phyloP scores from a whole-genome alignment of 2,113 vertebrate genomes.

The Zapus hudsonius region DNA sequence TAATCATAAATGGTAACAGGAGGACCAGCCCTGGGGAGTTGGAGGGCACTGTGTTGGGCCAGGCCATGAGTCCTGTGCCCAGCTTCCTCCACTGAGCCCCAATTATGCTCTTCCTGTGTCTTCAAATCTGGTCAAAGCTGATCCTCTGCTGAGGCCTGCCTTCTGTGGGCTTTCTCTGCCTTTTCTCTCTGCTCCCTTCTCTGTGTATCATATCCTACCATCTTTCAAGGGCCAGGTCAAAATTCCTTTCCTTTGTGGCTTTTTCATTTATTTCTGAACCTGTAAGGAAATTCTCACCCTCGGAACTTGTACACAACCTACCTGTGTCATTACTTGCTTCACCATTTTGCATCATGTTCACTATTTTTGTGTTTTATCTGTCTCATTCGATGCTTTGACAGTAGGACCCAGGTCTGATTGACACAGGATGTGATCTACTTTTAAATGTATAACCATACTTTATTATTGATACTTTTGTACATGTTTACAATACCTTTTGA shows the following conservation, averaged over 20 bases:
- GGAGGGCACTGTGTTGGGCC: background rate
- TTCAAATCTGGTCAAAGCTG: background rate
- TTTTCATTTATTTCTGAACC: background rate
- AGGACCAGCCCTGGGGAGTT: background rate
- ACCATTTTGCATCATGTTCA: background rate
- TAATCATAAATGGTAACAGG: background rate
- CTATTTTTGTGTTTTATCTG: constrained; percentile 29
- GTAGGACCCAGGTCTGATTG: background rate
- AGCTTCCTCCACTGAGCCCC: background rate
- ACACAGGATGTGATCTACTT: constrained; percentile 11
- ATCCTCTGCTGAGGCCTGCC: background rate
- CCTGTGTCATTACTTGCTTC: background rate
- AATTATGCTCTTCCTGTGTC: background rate
- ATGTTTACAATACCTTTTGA: too few species aligned
- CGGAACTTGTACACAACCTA: background rate
- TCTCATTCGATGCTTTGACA: background rate
- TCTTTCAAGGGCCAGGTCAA: background rate
- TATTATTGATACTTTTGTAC: too few species aligned
- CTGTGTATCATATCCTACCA: background rate
- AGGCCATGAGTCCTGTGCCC: background rate
- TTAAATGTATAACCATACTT: background rate
- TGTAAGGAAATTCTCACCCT: background rate
- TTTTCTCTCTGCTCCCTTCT: background rate
- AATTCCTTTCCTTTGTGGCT: background rate
- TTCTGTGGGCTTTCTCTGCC: background rate